phyloP scores from a whole-genome alignment of 2,113 vertebrate species.

The Takifugu flavidus region DNA sequence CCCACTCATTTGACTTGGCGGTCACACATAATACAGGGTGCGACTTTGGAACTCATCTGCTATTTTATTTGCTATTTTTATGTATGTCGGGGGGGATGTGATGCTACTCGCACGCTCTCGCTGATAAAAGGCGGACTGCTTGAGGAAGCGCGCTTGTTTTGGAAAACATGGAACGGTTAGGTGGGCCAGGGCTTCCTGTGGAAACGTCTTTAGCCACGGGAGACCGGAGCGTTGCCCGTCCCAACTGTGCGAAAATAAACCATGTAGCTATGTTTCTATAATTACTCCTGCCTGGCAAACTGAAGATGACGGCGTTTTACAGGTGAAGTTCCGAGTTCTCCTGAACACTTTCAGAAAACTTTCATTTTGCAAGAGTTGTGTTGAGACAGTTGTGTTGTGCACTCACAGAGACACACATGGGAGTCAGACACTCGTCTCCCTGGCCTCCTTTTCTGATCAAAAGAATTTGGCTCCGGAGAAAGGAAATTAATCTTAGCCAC shows the following conservation, averaged over 20 bases:
- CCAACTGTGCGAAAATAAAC: background rate
- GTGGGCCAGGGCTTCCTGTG: conserved; percentile 60
- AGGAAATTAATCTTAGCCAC: conserved; percentile 49
- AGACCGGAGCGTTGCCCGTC: conserved; percentile 1
- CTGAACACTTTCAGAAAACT: background rate
- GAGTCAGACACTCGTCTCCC: conserved; percentile 31
- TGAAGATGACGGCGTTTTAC: background rate
- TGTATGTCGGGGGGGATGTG: too few species aligned
- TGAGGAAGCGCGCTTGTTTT: conserved; percentile 48
- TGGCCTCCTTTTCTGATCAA: conserved; percentile 46
- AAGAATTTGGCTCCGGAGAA: conserved; percentile 40
- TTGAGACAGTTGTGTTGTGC: conserved; percentile 23
- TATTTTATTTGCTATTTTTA: background rate
- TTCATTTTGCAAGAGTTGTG: conserved; percentile 22
- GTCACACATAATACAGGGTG: conserved; percentile 79
- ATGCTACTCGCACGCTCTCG: too few species aligned
- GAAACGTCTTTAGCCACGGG: conserved; percentile 60
- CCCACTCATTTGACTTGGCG: conserved; percentile 74
- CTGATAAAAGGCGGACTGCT: conserved; percentile 11
- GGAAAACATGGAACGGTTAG: conserved; percentile 56
- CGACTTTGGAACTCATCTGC: conserved; percentile 41
- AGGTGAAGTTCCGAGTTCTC: background rate
- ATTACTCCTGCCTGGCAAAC: background rate
- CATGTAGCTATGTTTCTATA: background rate
- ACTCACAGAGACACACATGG: conserved; percentile 13